Percentiles rank a stretch among this genome's conserved stretches.
Evolutionary conservation across 2,797 vertebrate species (phyloP).

Genomic region (Sebastiscus tertius): DNA sequence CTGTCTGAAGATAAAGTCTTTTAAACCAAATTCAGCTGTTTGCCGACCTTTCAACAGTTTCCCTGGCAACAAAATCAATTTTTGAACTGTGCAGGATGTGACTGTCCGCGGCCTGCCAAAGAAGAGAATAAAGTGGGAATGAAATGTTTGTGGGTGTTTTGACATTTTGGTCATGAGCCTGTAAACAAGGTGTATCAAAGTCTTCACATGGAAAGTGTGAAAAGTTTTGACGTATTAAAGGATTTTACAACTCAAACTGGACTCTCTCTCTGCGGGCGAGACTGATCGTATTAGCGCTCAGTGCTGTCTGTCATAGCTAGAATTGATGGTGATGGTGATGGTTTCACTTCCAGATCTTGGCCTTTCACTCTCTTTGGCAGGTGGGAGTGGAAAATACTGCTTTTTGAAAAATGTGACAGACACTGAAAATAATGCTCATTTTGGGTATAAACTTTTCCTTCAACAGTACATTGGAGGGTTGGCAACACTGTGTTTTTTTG

Average conservation of each 20-base stretch:
- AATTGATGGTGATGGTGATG: background rate
- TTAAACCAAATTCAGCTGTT: constrained; percentile 48
- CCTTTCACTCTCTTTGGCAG: background rate
- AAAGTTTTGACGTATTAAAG: background rate
- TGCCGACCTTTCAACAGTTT: constrained; percentile 76
- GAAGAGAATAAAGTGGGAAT: background rate
- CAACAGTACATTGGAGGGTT: background rate
- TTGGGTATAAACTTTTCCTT: background rate
- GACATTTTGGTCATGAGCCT: background rate
- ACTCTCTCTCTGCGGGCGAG: background rate
- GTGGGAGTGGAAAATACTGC: constrained; percentile 26
- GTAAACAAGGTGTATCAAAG: background rate
- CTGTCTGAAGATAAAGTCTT: constrained; percentile 34
- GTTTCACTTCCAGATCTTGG: constrained; percentile 2
- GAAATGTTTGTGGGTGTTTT: background rate
- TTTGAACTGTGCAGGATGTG: constrained; percentile 8
- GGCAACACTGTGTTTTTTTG: background rate
- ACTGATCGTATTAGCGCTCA: background rate
- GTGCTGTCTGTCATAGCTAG: background rate
- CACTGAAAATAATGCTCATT: background rate
- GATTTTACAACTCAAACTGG: background rate
- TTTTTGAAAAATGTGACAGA: constrained; percentile 4
- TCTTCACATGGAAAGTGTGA: background rate
- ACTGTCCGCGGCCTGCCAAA: background rate
- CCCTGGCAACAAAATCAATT: constrained; percentile 59